Percentiles rank a stretch among this genome's conserved stretches.
Evolutionary conservation across 2,113 vertebrate genomes (phyloP).

Genomic region (Craseonycteris thonglongyai): DNA sequence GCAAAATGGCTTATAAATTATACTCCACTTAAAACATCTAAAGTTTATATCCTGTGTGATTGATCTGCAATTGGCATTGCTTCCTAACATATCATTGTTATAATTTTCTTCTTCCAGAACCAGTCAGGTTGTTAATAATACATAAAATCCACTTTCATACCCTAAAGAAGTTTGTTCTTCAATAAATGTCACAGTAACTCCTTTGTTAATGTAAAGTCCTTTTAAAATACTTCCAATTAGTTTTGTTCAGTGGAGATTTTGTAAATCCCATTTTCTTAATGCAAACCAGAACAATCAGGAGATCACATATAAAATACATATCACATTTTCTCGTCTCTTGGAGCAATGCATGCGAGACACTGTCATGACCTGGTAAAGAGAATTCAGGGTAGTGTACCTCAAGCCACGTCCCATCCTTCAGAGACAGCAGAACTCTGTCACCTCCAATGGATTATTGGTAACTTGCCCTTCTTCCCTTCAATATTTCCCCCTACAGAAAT

Average conservation of each 20-base stretch:
- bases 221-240: neutral
- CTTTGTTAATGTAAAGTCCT: constrained; percentile 7
- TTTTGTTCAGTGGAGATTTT: neutral
- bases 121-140: constrained; percentile 50
- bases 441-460: neutral
- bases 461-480: neutral
- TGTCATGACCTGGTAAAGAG: neutral
- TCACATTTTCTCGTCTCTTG: neutral
- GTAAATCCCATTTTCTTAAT: neutral
- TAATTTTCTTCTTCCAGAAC: constrained; percentile 28
- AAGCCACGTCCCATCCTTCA: neutral
- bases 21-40: constrained; percentile 6
- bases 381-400: neutral
- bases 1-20: constrained; percentile 6
- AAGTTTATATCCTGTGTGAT: constrained; percentile 29
- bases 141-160: constrained; percentile 35
- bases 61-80: constrained; percentile 6
- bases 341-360: neutral
- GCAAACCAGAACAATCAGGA: neutral
- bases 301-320: neutral
- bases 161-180: neutral
- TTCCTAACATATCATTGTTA: constrained; percentile 5
- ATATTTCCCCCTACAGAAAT: neutral
- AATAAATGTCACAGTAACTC: constrained; percentile 24
- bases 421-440: neutral